Conservation (phyloP, 2,888 invertebrate genomes). For the Cancer borealis region DNA sequence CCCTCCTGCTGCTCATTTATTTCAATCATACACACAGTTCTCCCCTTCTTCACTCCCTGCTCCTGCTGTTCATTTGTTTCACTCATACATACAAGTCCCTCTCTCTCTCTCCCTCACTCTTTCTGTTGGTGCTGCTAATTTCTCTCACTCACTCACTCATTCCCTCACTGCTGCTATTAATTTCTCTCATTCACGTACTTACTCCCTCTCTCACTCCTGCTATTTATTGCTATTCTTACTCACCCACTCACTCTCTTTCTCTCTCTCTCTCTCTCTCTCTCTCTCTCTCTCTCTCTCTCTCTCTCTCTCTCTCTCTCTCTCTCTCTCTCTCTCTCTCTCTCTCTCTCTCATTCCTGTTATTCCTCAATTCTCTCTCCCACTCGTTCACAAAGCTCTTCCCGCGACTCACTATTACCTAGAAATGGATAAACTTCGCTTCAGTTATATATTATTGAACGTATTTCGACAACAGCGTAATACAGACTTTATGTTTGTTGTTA, state of each 20-base stretch:
- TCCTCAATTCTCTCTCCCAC: no score
- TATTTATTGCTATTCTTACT: neutral
- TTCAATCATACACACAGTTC: neutral
- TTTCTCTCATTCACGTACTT: no score
- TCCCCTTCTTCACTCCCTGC: neutral
- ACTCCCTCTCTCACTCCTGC: neutral
- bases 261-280: constrained; percentile 20
- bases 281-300: constrained; percentile 20
- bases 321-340: no score
- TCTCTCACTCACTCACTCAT: no score
- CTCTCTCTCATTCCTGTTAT: no score
- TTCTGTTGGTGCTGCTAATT: neutral
- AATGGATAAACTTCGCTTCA: no score
- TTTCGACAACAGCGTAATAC: no score
- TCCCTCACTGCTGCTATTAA: no score
- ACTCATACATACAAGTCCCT: neutral
- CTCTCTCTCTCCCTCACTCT: constrained; percentile 28
- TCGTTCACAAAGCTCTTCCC: no score
- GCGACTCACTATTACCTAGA: no score
- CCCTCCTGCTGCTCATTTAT: neutral
- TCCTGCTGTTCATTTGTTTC: neutral
- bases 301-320: neutral
- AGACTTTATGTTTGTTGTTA: no score
- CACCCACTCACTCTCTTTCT: constrained; percentile 1
- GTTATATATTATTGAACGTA: no score